These are phyloP conservation scores for Xestia sexstrigata DNA, from an alignment of 2,888 invertebrate genomes.

Conservation along the genomic window DNA sequence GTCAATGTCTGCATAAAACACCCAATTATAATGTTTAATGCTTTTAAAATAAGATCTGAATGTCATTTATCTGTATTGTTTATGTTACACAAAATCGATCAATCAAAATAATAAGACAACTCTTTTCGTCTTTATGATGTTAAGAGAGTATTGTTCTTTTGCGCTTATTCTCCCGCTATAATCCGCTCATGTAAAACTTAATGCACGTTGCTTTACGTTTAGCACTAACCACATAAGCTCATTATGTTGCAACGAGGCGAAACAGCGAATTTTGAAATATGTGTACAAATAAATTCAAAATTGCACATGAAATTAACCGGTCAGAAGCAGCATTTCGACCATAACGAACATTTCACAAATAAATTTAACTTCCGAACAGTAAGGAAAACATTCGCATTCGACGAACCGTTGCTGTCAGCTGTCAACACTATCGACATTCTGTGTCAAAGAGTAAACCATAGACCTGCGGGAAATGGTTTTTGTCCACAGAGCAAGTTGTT, in stretches of 20 bases:
- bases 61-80: too few species aligned
- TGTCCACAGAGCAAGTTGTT: not conserved
- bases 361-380: not conserved
- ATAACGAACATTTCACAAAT: not conserved
- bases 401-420: not conserved
- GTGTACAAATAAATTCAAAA: not conserved
- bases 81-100: too few species aligned
- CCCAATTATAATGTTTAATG: too few species aligned
- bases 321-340: not conserved
- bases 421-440: not conserved
- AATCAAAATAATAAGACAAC: too few species aligned
- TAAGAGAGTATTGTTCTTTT: too few species aligned
- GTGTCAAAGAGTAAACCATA: slow-evolving; percentile 13
- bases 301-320: not conserved
- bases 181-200: too few species aligned
- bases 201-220: too few species aligned
- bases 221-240: too few species aligned
- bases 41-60: too few species aligned
- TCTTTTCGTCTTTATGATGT: too few species aligned
- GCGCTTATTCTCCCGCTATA: too few species aligned
- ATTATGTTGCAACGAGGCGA: not conserved
- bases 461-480: not conserved
- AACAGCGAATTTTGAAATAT: not conserved
- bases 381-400: not conserved
- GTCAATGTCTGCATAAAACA: too few species aligned